These are phyloP conservation scores for Hypselothyrea guttata DNA, from an alignment of 2,888 invertebrate genomes.

Conservation along the genomic window DNA sequence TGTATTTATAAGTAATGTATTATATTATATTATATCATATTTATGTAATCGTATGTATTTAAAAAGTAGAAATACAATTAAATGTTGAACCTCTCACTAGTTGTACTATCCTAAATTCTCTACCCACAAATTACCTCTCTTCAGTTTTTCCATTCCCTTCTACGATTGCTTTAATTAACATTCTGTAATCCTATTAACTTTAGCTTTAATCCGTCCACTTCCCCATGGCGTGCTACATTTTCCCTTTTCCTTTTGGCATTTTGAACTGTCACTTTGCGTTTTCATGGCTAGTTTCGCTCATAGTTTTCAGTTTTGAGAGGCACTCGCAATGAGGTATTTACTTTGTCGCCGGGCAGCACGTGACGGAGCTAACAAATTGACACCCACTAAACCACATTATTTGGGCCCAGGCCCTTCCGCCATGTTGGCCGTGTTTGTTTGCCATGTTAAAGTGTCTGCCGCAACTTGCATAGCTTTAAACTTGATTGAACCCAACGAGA, in stretches of 20 bases:
- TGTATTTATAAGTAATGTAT: too few relatives aligned
- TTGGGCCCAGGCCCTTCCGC: constrained; percentile 43
- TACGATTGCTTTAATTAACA: too few relatives aligned
- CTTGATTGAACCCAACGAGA: constrained; percentile 40
- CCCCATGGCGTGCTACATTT: neutral
- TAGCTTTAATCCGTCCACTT: neutral
- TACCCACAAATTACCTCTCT: too few relatives aligned
- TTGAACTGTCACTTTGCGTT: constrained; percentile 11
- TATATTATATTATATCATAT: too few relatives aligned
- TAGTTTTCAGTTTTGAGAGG: constrained; percentile 27
- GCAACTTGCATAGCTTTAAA: constrained; percentile 50
- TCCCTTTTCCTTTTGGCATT: too few relatives aligned
- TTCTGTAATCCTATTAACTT: neutral
- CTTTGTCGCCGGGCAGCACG: constrained; percentile 48
- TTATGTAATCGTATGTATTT: too few relatives aligned
- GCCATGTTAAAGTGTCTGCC: constrained; percentile 46
- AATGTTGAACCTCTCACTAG: too few relatives aligned
- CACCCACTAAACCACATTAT: constrained; percentile 65
- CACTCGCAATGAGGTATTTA: constrained; percentile 46
- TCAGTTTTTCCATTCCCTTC: too few relatives aligned
- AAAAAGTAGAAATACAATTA: too few relatives aligned
- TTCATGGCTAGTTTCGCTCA: constrained; percentile 30
- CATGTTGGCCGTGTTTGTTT: too few relatives aligned
- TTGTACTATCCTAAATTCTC: too few relatives aligned
- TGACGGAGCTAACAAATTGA: constrained; percentile 58